Conservation (phyloP, 1,140 invertebrate genomes). For the Lepidotrigona ventralis region DNA sequence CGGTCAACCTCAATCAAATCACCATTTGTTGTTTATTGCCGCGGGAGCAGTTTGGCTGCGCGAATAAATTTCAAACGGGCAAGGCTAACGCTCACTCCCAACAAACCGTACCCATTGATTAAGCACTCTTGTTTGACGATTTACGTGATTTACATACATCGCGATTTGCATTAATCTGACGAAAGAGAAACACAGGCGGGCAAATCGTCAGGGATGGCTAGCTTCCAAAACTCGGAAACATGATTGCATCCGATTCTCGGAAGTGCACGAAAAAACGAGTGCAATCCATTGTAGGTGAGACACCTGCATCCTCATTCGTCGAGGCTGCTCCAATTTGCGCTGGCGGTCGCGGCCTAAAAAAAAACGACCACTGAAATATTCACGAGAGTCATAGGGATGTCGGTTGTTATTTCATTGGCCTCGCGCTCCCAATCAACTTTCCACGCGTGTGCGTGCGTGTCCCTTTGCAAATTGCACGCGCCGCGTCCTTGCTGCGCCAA, state of each 20-base stretch:
- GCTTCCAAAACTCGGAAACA: constrained; percentile 3
- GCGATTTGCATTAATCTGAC: background rate
- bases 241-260: background rate
- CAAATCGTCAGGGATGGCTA: background rate
- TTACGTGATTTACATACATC: background rate
- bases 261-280: background rate
- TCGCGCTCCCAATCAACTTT: constrained; percentile 45
- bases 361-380: constrained; percentile 15
- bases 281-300: background rate
- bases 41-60: constrained; percentile 20
- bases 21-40: constrained; percentile 35
- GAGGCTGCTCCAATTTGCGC: constrained; percentile 14
- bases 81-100: background rate
- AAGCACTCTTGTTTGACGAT: background rate
- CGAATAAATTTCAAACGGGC: constrained; percentile 27
- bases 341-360: constrained; percentile 16
- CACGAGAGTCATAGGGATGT: constrained; percentile 65
- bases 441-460: background rate
- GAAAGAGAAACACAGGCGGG: background rate
- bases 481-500: constrained; percentile 10
- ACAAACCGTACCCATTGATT: background rate
- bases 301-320: constrained; percentile 14
- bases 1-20: constrained; percentile 48
- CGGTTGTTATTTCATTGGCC: constrained; percentile 70
- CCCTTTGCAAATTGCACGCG: constrained; percentile 11